Evolutionary conservation across 2,888 invertebrate species (phyloP).

Genomic region (Papilio protenor): DNA sequence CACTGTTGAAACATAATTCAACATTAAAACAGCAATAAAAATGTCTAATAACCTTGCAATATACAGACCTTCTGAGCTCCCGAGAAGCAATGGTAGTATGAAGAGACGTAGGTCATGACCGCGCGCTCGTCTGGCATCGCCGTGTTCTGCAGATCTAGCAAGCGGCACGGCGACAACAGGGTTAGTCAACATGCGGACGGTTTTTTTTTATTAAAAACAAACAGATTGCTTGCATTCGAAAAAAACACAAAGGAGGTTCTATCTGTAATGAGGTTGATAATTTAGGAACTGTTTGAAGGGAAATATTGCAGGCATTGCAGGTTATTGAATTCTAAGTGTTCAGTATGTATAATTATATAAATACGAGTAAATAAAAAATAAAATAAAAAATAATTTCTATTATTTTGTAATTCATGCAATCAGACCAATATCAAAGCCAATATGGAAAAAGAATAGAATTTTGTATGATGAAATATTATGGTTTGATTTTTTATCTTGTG

Average conservation of each 20-base stretch:
- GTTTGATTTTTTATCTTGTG: background rate
- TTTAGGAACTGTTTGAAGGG: background rate
- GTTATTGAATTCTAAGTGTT: background rate
- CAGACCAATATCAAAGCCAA: background rate
- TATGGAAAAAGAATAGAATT: background rate
- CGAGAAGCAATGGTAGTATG: slow-evolving; percentile 99
- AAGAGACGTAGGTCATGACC: slow-evolving; percentile 99
- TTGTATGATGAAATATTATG: background rate
- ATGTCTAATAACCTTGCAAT: slow-evolving; percentile 16
- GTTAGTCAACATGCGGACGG: slow-evolving; percentile 78
- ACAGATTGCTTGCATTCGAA: slow-evolving; percentile 39
- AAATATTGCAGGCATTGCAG: background rate
- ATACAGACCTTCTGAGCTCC: slow-evolving; percentile 98
- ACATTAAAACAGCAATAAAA: background rate
- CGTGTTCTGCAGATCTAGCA: slow-evolving; percentile 97
- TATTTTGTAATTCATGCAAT: background rate
- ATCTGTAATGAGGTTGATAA: background rate
- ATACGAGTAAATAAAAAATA: too few relatives aligned
- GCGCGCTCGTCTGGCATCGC: slow-evolving; percentile 99
- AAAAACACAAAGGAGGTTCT: slow-evolving; percentile 10
- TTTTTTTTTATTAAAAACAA: slow-evolving; percentile 48
- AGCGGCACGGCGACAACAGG: slow-evolving; percentile 76
- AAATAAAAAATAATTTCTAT: too few relatives aligned
- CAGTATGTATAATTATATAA: too few relatives aligned
- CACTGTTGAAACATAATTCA: background rate